Percentiles rank a stretch among this genome's conserved stretches.
These are phyloP conservation scores for Drosophila hamatofila DNA, from an alignment of 2,888 invertebrate species.

Conservation along the genomic window DNA sequence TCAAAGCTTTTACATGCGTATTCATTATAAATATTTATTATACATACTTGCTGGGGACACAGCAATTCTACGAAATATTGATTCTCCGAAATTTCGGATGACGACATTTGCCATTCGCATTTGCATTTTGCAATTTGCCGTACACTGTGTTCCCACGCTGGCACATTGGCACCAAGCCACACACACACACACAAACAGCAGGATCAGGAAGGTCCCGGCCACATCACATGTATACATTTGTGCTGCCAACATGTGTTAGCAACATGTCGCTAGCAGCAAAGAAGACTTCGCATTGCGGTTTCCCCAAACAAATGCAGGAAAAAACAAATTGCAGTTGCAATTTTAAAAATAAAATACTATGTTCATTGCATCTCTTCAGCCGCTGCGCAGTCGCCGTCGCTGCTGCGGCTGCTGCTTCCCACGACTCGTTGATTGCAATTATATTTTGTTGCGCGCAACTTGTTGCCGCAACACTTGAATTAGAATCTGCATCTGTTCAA, in stretches of 20 bases:
- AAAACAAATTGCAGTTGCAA: slow-evolving; percentile 11
- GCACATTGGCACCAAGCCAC: slow-evolving; percentile 25
- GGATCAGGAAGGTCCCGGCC: too few species aligned
- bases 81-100: slow-evolving; percentile 30
- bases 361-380: neutral
- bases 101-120: slow-evolving; percentile 12
- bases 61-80: slow-evolving; percentile 22
- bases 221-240: neutral
- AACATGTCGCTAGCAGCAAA: slow-evolving; percentile 45
- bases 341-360: slow-evolving; percentile 14
- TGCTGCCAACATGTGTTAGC: slow-evolving; percentile 47
- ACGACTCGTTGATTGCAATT: slow-evolving; percentile 43
- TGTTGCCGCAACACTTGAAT: slow-evolving; percentile 40
- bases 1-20: slow-evolving; percentile 6
- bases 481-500: neutral
- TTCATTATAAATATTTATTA: slow-evolving; percentile 13
- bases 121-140: neutral
- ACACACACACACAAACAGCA: neutral
- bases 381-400: slow-evolving; percentile 6
- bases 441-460: slow-evolving; percentile 24
- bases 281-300: slow-evolving; percentile 21
- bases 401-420: slow-evolving; percentile 48
- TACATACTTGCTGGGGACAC: neutral
- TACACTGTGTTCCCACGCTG: slow-evolving; percentile 42
- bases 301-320: neutral